Conservation (phyloP, 2,797 vertebrate species). For the Amniataba percoides region DNA sequence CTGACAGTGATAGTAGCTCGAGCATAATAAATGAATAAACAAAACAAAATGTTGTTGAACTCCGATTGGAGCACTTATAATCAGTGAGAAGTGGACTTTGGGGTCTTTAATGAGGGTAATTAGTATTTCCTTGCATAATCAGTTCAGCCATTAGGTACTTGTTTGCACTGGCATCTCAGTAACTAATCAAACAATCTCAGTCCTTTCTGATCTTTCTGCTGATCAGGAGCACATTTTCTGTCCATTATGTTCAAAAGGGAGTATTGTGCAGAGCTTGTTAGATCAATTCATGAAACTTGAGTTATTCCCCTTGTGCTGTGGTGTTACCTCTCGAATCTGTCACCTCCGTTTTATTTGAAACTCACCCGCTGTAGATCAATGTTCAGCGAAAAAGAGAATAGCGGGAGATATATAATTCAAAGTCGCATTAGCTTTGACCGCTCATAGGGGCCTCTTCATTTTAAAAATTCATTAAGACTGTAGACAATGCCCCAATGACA, state of each 20-base stretch:
- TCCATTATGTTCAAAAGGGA: background rate
- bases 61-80: slow-evolving; percentile 1
- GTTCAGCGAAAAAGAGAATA: slow-evolving; percentile 21
- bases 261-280: background rate
- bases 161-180: background rate
- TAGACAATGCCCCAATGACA: slow-evolving; percentile 51
- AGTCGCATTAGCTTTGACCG: slow-evolving; percentile 54
- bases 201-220: background rate
- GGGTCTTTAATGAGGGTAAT: background rate
- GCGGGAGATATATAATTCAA: slow-evolving; percentile 56
- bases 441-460: slow-evolving; percentile 60
- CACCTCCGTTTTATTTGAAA: slow-evolving; percentile 24
- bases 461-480: slow-evolving; percentile 61
- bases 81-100: background rate
- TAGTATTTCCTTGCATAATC: background rate
- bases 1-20: background rate
- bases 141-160: background rate
- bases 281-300: background rate
- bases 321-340: slow-evolving; percentile 15
- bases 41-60: background rate
- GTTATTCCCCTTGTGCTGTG: background rate
- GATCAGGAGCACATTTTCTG: background rate
- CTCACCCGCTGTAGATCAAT: slow-evolving; percentile 10
- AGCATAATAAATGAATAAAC: background rate
- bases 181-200: background rate